Base-by-base conservation (phyloP, 1,140 invertebrate genomes). In the Cydia fagiglandana region DNA sequence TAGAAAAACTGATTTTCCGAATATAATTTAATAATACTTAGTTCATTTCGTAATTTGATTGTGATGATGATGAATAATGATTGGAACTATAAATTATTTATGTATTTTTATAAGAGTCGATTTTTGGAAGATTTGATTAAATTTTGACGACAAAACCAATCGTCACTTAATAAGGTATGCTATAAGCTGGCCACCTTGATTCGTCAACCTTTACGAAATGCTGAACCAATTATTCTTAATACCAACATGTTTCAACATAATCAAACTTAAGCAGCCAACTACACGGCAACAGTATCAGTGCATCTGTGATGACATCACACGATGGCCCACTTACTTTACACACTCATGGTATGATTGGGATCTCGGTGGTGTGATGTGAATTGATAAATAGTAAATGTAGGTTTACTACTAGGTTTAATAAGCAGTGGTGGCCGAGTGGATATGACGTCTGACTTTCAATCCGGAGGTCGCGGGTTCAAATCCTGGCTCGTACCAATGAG, bases 291-390 rank as follows among this genome's bases (percentile, higher is more conserved):
- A 38, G 66, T 70, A 70, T 45, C 66, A 38, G 66, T 38, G 34
- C 66, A 70, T 70, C 66, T 70, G 30, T 70, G 66, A 38, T 70
- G 66, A 70, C 34, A 41, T 70, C 66, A 70, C 34, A 38, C 66
- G 28, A 66, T 66, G 34, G 34, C 34, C 66, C 34, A 70, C 28
- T 15, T 64, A 28, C 64, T 38, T 70, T 70, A 45, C 56, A n/a
- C 56, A 61, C 66, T 70, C 66, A 70, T 38, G 66, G 66, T 38
- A 38, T 45, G 66, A 70, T 70, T 70, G 17, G 66, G 66, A 70
- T 70, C 66, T 6, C 66, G 64, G 10, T 34, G n/a, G 66, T 70
- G 66, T 70, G 66, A 70, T 70, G 66, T 70, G 66, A 70, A 70
- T 70, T 34, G 66, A 70, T 70, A 70, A 70, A 30, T 70, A 38